Base-by-base conservation (phyloP, 53 echinoderm and acorn worm genomes). In the Glandiceps talaboti region DNA sequence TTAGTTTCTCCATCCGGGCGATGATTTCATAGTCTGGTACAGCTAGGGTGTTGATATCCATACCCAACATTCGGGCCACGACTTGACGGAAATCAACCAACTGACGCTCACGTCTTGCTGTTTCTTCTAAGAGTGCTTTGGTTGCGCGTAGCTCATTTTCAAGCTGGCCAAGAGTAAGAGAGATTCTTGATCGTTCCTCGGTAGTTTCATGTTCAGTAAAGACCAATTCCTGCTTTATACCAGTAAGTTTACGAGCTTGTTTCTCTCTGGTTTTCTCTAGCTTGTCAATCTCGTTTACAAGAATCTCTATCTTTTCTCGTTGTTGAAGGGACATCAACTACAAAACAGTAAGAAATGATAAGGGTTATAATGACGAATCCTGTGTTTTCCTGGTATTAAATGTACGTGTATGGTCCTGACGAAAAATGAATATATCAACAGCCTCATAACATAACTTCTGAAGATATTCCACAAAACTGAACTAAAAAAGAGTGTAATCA, bases 1-100 rank as follows among this genome's bases (percentile, higher is more conserved):
- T 99, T 31, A 99, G 82, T 86, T 94, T 94, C 83, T 99, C 99
- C 80, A 99, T 77, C 73, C 94, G 83, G 29, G 99, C 83, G 83
- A 99, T 94, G 85, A 99, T 94, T 87, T 99, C 99, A 31, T 99
- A 99, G 86, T 99, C 99, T 0, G 99, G 99, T 1, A 99, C 88
- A 30, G 99, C 93, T 82, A 99, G 81, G n/a, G 84, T 73, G 29
- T 84, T 82, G 27, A 99, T 82, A 30, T 99, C 99, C 88, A 99
- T 85, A 26, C 99, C 90, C 45, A 99, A 91, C 99, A 99, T 99
- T 29, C 93, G 91, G 14, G 89, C 91, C 26, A 99, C 79, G 76
- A 99, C 99, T 80, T 99, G 99, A 32, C 99, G 73, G 99, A 99
- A 99, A 83, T 99, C 99, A 20, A 80, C 45, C 80, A 99, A 88